Evolutionary conservation across 2,113 vertebrate species (phyloP).

Genomic region (Bufo bufo): DNA sequence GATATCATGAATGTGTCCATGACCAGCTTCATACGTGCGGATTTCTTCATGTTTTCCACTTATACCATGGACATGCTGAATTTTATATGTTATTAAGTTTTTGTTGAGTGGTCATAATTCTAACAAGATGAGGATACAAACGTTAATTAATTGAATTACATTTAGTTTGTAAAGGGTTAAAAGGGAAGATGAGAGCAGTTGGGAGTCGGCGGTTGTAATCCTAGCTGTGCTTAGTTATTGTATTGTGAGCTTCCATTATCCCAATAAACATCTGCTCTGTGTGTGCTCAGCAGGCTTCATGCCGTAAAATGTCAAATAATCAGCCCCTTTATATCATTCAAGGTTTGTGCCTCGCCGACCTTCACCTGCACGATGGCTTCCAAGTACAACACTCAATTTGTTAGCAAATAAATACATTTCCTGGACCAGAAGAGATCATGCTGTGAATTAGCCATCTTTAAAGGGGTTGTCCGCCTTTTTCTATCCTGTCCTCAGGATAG

Average conservation of each 20-base stretch:
- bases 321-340: constrained; percentile 21
- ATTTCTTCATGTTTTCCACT: no score
- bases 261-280: constrained; percentile 31
- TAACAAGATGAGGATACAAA: no score
- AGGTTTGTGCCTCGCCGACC: not conserved
- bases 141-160: not conserved
- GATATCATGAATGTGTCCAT: no score
- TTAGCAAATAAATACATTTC: constrained; percentile 16
- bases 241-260: constrained; percentile 13
- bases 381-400: not conserved
- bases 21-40: no score
- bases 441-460: not conserved
- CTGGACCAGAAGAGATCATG: not conserved
- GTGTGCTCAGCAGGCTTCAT: constrained; percentile 23
- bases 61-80: no score
- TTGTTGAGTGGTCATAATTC: no score
- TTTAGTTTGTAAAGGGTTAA: constrained; percentile 19
- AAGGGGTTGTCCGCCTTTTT: no score
- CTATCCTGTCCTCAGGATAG: no score
- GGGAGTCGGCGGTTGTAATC: not conserved
- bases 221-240: constrained; percentile 26
- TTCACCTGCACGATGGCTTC: not conserved
- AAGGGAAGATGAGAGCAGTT: not conserved
- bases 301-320: constrained; percentile 37
- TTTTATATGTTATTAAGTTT: no score